These are phyloP conservation scores for Platycnemis pennipes DNA, from an alignment of 2,888 invertebrate species.

Conservation along the genomic window DNA sequence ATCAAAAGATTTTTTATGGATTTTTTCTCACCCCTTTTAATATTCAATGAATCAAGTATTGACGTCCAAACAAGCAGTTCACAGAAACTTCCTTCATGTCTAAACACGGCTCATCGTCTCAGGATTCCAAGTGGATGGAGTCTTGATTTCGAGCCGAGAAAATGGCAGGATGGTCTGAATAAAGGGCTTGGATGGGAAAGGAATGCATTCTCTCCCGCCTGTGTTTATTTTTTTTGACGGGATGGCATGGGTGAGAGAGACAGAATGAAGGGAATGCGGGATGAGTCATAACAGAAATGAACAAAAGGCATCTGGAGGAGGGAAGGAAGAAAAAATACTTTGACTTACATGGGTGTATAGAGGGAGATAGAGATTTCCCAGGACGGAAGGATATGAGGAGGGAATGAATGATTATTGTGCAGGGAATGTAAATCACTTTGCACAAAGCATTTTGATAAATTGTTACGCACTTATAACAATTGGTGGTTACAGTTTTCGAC, in stretches of 20 bases:
- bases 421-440: neutral
- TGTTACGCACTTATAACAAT: neutral
- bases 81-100: no score
- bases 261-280: neutral
- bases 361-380: neutral
- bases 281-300: neutral
- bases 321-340: neutral
- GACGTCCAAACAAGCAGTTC: no score
- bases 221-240: neutral
- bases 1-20: no score
- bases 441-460: neutral
- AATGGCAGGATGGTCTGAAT: neutral
- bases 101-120: no score
- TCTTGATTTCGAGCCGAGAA: neutral
- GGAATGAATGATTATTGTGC: neutral
- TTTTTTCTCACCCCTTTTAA: no score
- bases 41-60: no score
- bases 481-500: no score
- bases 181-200: neutral
- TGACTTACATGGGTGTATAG: neutral
- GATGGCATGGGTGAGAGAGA: neutral
- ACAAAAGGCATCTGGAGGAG: neutral
- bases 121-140: neutral
- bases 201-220: constrained; percentile 7
- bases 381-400: neutral